Conservation (phyloP, 2,113 vertebrate genomes). For the Neolamprologus modestus region DNA sequence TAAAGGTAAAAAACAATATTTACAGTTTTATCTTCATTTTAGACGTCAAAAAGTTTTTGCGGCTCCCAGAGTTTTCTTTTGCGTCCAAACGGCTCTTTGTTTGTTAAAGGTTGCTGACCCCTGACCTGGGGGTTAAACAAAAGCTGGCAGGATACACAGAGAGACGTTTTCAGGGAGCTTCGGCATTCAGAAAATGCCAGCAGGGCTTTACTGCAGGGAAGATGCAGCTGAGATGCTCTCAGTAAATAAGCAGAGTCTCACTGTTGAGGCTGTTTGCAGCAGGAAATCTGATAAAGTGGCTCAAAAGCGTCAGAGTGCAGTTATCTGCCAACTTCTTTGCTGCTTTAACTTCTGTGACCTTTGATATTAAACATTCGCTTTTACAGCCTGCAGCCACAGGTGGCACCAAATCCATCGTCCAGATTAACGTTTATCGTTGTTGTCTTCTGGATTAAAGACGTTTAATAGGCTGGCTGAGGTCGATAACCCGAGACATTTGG, state of each 20-base stretch:
- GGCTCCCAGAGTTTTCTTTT: not conserved
- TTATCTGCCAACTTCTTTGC: not conserved
- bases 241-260: no score
- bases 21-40: not conserved
- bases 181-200: not conserved
- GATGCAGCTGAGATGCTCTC: not conserved
- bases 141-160: not conserved
- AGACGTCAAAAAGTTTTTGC: not conserved
- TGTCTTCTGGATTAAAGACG: not conserved
- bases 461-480: not conserved
- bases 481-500: not conserved
- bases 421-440: not conserved
- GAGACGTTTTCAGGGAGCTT: not conserved
- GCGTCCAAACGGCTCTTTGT: fast-evolving
- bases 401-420: fast-evolving
- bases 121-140: not conserved
- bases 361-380: not conserved
- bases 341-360: not conserved
- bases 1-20: not conserved
- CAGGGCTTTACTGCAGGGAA: not conserved
- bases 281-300: not conserved
- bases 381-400: not conserved
- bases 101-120: not conserved
- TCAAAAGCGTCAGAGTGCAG: fast-evolving
- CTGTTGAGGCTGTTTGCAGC: not conserved